Base-by-base conservation (phyloP, 2,888 invertebrate species). In the Ferdinandea cuprea region DNA sequence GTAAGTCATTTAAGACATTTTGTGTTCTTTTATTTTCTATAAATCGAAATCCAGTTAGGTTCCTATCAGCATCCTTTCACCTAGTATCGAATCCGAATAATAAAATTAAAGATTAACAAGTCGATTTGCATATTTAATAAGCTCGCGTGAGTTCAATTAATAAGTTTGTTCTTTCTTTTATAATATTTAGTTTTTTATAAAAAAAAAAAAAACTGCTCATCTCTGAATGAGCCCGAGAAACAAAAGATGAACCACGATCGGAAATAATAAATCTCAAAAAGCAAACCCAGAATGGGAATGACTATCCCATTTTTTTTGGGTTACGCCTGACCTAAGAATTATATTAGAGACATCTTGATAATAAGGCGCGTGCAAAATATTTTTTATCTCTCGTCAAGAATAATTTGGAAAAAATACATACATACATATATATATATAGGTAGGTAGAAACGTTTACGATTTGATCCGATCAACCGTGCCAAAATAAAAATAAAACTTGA, bases 291-390 rank as follows among this genome's bases (percentile, higher is more conserved):
- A 44, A 8, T 19, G 19, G 19, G 8, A 19, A 11, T 4, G 19
- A 2, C 44, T 19, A 44, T 44, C 44, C 44, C 44, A 21, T 8
- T 9, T 21, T 42, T 15, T 40, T 7, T 42, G 13, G 13, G 9
- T 17, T 11, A 3, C 15, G 1, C 44, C 17, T 46, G 46, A 21
- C 17, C 21, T 46, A 25, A 7, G 15, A 28, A 44, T 30, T 44
- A 11, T 59, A 59, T 59, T 44, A 59, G 42, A 59, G n/a, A 59
- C 11, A 42, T 44, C 59, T 44, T 44, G 59, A 59, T 59, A 59
- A 59, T 44, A 28, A 59, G 44, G 19, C 59, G 44, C 59, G 59
- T 32, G 59, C 44, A 30, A 44, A 44, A 30, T 44, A 59, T 37
- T 25, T 42, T 37, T 25, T 42, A 58, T 25, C 58, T 58, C 13